Evolutionary conservation across 2,113 vertebrate species (phyloP).

Genomic region (Tiliqua scincoides): DNA sequence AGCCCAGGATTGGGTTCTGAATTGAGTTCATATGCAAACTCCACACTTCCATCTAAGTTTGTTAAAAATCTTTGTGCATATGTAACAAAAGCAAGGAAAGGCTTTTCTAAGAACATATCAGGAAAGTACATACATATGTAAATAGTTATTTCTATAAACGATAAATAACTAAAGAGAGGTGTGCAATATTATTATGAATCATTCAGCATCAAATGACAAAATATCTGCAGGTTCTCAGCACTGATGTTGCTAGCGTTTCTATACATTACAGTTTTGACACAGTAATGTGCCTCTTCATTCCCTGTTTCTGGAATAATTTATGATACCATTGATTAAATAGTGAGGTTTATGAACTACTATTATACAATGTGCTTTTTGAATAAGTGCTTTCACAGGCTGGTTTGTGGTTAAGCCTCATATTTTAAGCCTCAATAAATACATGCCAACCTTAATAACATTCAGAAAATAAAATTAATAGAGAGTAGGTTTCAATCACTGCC

Average conservation of each 20-base stretch:
- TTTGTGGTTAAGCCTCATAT: neutral
- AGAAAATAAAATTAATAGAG: slow-evolving; percentile 3
- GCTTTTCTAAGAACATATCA: too few species aligned
- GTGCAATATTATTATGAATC: neutral
- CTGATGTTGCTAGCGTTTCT: neutral
- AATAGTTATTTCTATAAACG: neutral
- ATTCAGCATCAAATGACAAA: neutral
- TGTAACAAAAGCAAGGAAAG: neutral
- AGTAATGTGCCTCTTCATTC: neutral
- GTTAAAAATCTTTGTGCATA: neutral
- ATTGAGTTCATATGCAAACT: too few species aligned
- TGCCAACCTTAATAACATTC: neutral
- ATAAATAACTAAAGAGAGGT: neutral
- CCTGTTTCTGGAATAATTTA: neutral
- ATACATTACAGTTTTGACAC: neutral
- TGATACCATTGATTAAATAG: slow-evolving; percentile 1
- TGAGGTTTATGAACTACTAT: slow-evolving; percentile 1
- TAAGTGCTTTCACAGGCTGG: neutral
- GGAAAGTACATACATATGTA: neutral
- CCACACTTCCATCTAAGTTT: neutral
- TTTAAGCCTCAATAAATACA: neutral
- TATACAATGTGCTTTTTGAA: neutral
- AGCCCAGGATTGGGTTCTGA: too few species aligned
- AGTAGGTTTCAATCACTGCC: neutral
- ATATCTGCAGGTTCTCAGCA: neutral